Conservation (phyloP, 2,888 invertebrate species). For the Oscheius sp. region DNA sequence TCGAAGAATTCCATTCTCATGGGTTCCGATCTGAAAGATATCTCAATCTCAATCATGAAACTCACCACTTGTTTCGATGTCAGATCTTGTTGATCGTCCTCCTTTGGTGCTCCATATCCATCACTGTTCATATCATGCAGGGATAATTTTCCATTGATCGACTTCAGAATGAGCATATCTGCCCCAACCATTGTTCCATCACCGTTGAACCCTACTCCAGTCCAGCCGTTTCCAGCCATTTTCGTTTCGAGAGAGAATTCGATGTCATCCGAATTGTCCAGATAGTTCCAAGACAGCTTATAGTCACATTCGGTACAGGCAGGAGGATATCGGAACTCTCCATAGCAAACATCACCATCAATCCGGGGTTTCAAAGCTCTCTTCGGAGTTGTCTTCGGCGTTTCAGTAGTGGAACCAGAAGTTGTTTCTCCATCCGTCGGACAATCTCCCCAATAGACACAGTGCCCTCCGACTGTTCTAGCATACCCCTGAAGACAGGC, state of each 20-base stretch:
- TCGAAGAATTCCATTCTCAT: constrained; percentile 66
- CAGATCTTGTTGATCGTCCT: constrained; percentile 47
- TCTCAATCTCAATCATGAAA: background rate
- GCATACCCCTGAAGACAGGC: constrained; percentile 68
- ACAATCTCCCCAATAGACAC: constrained; percentile 70
- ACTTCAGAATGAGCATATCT: constrained; percentile 67
- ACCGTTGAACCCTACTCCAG: constrained; percentile 66
- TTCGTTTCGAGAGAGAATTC: constrained; percentile 70
- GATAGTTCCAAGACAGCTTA: constrained; percentile 64
- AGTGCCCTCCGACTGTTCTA: constrained; percentile 49
- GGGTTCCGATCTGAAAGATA: constrained; percentile 51
- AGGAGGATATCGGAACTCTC: constrained; percentile 67
- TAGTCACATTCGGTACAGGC: constrained; percentile 68
- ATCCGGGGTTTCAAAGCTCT: constrained; percentile 25
- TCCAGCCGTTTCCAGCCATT: constrained; percentile 64
- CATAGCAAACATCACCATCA: constrained; percentile 64
- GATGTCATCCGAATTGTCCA: constrained; percentile 65
- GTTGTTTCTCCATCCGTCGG: constrained; percentile 40
- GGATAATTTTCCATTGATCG: constrained; percentile 51
- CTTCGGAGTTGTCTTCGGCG: constrained; percentile 21
- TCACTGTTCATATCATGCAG: constrained; percentile 64
- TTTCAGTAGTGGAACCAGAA: background rate
- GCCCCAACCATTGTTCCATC: constrained; percentile 67
- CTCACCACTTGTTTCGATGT: constrained; percentile 31
- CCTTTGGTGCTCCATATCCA: constrained; percentile 47